Evolutionary conservation across 2,113 vertebrate genomes (phyloP).

Genomic region (Podarcis cretensis): DNA sequence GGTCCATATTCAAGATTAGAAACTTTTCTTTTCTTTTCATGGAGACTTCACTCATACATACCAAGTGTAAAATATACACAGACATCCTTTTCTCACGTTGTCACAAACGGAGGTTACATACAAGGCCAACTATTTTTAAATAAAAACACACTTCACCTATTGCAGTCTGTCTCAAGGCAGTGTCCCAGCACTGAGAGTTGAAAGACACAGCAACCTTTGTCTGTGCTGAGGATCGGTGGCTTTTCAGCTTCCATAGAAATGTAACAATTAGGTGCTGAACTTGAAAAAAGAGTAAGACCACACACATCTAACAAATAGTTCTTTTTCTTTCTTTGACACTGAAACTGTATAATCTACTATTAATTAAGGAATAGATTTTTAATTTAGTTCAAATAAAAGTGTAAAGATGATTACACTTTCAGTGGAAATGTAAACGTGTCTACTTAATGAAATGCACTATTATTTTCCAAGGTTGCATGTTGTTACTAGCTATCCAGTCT

Average conservation of each 20-base stretch:
- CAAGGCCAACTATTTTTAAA: background rate
- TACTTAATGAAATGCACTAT: constrained; percentile 5
- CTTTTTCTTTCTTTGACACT: background rate
- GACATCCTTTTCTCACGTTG: background rate
- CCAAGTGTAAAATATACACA: background rate
- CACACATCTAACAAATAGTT: background rate
- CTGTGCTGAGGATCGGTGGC: fast-evolving
- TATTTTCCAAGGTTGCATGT: constrained; percentile 8
- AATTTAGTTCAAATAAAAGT: background rate
- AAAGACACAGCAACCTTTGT: background rate
- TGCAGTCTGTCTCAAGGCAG: too few relatives aligned
- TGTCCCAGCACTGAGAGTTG: background rate
- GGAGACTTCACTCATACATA: background rate
- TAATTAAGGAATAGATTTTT: constrained; percentile 12
- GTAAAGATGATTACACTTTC: constrained; percentile 1
- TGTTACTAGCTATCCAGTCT: constrained; percentile 39
- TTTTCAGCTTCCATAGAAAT: background rate
- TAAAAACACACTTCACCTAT: too few relatives aligned
- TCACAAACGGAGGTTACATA: too few relatives aligned
- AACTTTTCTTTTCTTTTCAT: background rate
- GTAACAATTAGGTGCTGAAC: background rate
- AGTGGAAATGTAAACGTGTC: background rate
- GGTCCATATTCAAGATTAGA: too few relatives aligned
- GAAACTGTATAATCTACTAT: background rate
- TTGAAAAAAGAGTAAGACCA: background rate